phyloP scores from a whole-genome alignment of 2,113 vertebrate species.

The Dryoscopus gambensis region DNA sequence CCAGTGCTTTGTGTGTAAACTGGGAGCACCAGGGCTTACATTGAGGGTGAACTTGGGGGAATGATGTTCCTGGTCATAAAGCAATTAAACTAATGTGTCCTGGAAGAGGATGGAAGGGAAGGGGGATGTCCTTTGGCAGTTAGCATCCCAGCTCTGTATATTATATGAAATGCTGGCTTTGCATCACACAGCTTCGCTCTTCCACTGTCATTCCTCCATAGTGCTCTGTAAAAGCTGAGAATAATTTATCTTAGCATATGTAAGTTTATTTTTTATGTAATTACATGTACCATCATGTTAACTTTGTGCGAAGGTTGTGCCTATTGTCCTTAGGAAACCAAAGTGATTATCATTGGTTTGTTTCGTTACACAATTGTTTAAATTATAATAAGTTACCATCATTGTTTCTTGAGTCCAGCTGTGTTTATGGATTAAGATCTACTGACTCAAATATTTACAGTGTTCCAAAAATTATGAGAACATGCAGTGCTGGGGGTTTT shows the following conservation, averaged over 20 bases:
- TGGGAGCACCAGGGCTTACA: conserved; percentile 17
- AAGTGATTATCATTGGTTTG: conserved; percentile 75
- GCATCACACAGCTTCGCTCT: conserved; percentile 40
- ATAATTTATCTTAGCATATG: conserved; percentile 74
- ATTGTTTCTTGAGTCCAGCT: conserved; percentile 77
- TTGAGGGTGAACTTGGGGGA: conserved; percentile 2
- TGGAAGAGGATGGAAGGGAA: conserved; percentile 25
- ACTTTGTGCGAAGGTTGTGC: conserved; percentile 70
- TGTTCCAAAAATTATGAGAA: conserved; percentile 76
- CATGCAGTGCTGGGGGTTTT: conserved; percentile 74
- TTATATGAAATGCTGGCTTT: conserved; percentile 48
- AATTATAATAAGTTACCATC: conserved; percentile 78
- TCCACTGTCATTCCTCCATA: conserved; percentile 7
- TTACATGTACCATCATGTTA: conserved; percentile 72
- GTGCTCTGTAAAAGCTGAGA: conserved; percentile 73
- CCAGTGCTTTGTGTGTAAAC: conserved; percentile 40
- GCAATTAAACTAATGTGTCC: conserved; percentile 43
- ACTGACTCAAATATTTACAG: conserved; percentile 83
- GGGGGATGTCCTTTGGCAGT: conserved; percentile 46
- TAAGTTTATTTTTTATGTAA: conserved; percentile 77
- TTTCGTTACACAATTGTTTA: conserved; percentile 81
- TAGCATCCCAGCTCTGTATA: conserved; percentile 36
- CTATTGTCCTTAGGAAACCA: conserved; percentile 78
- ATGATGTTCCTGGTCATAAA: conserved; percentile 41
- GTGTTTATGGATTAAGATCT: conserved; percentile 83